A percentile compares a stretch with the other conserved stretches of the same genome.
Evolutionary conservation across 2,113 vertebrate species (phyloP).

Genomic region (Rhinolophus sinicus): DNA sequence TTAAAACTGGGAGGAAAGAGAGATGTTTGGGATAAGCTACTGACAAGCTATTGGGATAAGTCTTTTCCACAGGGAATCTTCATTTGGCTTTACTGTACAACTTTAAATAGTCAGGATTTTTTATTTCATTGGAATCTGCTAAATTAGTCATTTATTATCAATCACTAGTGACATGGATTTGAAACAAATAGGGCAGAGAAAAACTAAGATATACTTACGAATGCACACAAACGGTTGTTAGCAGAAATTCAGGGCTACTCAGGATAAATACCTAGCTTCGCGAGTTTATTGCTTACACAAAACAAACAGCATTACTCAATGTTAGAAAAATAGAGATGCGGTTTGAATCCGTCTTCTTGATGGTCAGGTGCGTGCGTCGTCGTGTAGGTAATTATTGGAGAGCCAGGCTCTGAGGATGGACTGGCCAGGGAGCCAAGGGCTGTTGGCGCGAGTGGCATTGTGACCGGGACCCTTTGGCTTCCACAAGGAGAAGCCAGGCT

Average conservation of each 20-base stretch:
- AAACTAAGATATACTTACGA: background rate
- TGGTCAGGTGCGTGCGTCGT: background rate
- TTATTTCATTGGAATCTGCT: background rate
- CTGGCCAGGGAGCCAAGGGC: background rate
- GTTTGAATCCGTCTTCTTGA: background rate
- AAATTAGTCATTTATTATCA: background rate
- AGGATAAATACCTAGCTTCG: background rate
- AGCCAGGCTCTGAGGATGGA: background rate
- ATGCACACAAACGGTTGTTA: background rate
- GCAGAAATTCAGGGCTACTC: background rate
- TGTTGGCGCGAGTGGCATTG: background rate
- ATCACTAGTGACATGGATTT: background rate
- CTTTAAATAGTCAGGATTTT: background rate
- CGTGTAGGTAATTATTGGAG: background rate
- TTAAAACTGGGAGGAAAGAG: background rate
- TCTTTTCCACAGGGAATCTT: background rate
- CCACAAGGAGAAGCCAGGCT: constrained; percentile 1
- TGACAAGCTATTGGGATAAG: background rate
- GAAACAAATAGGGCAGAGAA: background rate
- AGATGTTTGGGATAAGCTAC: background rate
- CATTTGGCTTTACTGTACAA: background rate
- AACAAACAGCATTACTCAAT: background rate
- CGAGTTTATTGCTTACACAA: background rate
- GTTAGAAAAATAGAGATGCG: background rate
- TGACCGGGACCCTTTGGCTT: background rate